Evolutionary conservation across 2,888 invertebrate genomes (phyloP).

Genomic region (Drosophila imparisetae): DNA sequence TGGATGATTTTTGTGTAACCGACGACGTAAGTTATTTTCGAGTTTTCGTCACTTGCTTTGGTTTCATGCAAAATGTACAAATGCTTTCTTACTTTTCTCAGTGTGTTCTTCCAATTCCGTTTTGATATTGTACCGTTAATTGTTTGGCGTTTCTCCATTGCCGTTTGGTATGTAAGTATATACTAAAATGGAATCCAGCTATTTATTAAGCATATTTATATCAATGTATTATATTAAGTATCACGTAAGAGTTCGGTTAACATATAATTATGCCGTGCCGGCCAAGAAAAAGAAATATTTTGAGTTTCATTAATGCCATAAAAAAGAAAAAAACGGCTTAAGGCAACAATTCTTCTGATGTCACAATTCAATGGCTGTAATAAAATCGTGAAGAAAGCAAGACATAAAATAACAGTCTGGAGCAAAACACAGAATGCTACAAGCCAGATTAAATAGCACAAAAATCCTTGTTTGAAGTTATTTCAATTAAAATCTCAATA

Average conservation of each 20-base stretch:
- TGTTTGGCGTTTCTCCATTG: not conserved
- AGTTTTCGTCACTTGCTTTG: constrained; percentile 16
- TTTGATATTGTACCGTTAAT: constrained; percentile 1
- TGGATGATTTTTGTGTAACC: no score
- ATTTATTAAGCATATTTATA: not conserved
- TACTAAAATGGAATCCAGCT: not conserved
- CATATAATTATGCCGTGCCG: not conserved
- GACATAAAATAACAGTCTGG: not conserved
- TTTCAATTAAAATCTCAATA: not conserved
- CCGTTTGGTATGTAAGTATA: not conserved
- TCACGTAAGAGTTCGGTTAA: not conserved
- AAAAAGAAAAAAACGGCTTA: not conserved
- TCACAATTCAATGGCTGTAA: not conserved
- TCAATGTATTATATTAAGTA: not conserved
- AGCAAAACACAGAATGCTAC: not conserved
- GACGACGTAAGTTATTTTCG: not conserved
- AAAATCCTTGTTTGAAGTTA: not conserved
- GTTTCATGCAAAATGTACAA: constrained; percentile 65
- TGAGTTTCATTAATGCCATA: not conserved
- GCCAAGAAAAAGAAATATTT: not conserved
- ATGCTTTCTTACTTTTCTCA: constrained; percentile 25
- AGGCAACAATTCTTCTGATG: not conserved
- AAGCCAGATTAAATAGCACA: not conserved
- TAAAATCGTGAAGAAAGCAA: not conserved
- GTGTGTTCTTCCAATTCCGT: constrained; percentile 3